Base-by-base conservation (phyloP, 2,888 invertebrate species). In the Leptopilina syphax region DNA sequence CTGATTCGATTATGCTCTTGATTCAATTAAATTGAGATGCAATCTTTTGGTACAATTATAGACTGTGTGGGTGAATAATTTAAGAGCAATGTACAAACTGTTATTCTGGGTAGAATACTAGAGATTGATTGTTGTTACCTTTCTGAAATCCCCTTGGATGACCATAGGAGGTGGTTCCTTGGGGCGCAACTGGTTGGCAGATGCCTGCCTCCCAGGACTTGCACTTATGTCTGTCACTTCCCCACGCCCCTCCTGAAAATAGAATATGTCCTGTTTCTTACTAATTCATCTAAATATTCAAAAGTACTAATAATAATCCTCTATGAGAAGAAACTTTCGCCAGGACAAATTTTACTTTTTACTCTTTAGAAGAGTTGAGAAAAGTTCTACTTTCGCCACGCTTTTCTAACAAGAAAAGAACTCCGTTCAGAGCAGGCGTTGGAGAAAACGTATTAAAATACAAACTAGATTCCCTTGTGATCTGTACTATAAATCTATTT, bases 141-240 rank as follows among this genome's bases (percentile, higher is more conserved):
- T 98, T 91, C 98, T 95, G 94, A 98, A 98, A 93, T 98, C 98
- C 88, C 97, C 97, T 93, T 98, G 98, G 93, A 98, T 94, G 92
- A 96, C 95, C 94, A 96, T 96, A 86, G 95, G 95, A 89, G 95
- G 96, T 89, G 94, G 94, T 90, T 96, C 92, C 92, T 93, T 92
- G 90, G 93, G 92, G 92, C 93, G 93, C 93, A 93, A 92, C 92
- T 93, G 91, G 93, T 92, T 92, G 93, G 93, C 92, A 93, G 93
- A 93, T 93, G 94, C 89, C 91, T 96, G 96, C 92, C 96, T 96
- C 88, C 96, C 95, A 92, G 97, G 97, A 93, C 96, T 96, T 92
- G 96, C 96, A 93, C 96, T 96, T 94, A 97, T 95, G 94, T 97
- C 97, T 94, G 96, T 96, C 94, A 96, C 96, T 94, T 96, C 96